Evolutionary conservation across 2,797 vertebrate genomes (phyloP), one percentile per base, ranked within the genome.

Genomic region (Sciaenops ocellatus): DNA sequence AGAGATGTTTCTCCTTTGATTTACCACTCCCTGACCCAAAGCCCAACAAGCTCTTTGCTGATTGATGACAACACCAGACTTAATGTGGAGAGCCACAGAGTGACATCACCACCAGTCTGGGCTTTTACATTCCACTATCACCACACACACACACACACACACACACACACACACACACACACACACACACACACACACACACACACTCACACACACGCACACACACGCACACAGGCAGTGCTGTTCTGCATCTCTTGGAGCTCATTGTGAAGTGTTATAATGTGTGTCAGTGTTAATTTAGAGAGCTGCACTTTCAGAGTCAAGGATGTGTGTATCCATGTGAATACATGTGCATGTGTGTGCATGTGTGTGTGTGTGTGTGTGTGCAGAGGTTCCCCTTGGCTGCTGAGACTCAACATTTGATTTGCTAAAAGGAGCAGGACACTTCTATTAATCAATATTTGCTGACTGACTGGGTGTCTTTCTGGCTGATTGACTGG

Each of bases 381-480:
- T 57, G 56, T 92, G 94, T 94, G 94, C 95, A 94, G 94, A 90
- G 94, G 97, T 93, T 97, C 96, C 95, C 94, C 95, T 66, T 74
- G 84, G 65, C 78, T 95, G 95, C 96, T 95, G 96, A 97, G 96
- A 96, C 96, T 97, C 97, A 96, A 86, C 90, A 97, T 97, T 97
- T 98, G 96, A 98, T 98, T 98, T 98, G 97, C 96, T 98, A 98
- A 98, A 98, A 98, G 96, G 96, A 97, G 97, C 97, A 96, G 96
- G 97, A 96, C 96, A 96, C 96, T 96, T 97, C 96, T 98, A 97
- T 97, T 97, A 98, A 98, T 98, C 97, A 98, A 98, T 98, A 97
- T 97, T 97, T 97, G 96, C 95, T 94, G 95, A 96, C 96, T 97
- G 96, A 96, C 96, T 97, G 95, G 94, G 93, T 93, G 95, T 95